phyloP scores from a whole-genome alignment of 2,888 invertebrate genomes.

The Latheticus oryzae region DNA sequence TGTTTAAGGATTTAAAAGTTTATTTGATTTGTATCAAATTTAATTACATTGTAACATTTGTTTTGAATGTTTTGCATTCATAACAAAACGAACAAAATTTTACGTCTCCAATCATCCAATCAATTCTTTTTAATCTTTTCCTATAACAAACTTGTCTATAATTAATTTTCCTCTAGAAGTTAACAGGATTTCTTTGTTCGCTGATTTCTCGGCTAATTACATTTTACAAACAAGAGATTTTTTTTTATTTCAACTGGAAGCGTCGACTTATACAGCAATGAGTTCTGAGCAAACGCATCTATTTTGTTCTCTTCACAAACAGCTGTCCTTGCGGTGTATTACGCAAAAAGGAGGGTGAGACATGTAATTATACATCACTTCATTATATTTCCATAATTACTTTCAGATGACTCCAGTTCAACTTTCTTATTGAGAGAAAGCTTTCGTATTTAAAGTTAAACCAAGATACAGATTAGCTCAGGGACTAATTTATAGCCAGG shows the following conservation, averaged over 20 bases:
- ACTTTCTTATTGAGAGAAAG: conserved; percentile 36
- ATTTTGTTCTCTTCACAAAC: conserved; percentile 50
- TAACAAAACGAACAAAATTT: too few species aligned
- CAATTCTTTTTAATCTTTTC: too few species aligned
- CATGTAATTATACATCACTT: conserved; percentile 57
- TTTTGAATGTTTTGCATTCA: too few species aligned
- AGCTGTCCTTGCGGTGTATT: conserved; percentile 56
- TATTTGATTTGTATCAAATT: too few species aligned
- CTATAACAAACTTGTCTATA: conserved; percentile 45
- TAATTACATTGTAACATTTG: too few species aligned
- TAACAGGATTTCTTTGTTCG: conserved; percentile 55
- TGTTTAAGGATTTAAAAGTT: too few species aligned
- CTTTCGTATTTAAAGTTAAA: too few species aligned
- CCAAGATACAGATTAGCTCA: too few species aligned
- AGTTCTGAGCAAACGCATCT: conserved; percentile 43
- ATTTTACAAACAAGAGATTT: conserved; percentile 47
- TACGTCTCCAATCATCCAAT: too few species aligned
- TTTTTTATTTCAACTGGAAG: conserved; percentile 19
- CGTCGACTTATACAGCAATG: conserved; percentile 16
- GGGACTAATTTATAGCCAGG: too few species aligned
- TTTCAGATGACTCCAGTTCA: conserved; percentile 50
- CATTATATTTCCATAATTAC: conserved; percentile 57
- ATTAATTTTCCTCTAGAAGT: conserved; percentile 54
- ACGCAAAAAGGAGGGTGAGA: conserved; percentile 49
- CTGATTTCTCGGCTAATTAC: conserved; percentile 54